Base-by-base conservation (phyloP, 2,113 vertebrate genomes). In the Cinclus cinclus region DNA sequence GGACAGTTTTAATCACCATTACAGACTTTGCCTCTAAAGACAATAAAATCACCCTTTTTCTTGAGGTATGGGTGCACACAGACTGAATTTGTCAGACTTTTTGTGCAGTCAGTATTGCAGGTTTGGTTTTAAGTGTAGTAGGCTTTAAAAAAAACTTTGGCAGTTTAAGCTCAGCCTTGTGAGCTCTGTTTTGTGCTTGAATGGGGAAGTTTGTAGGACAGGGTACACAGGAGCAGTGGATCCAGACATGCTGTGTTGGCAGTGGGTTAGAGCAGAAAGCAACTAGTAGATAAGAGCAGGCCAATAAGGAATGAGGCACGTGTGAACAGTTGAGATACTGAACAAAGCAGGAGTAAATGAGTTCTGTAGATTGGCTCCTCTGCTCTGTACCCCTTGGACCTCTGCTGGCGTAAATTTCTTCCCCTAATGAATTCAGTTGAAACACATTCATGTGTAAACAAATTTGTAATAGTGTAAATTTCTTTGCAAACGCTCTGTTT, bases 281-380 rank as follows among this genome's bases (percentile, higher is more conserved):
- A 79, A 39, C 27, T 47, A 17, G 25, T 31, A 39, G 75, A 67
- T 33, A 5, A 7, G 44, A 68, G 63, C 2, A 10, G 58, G 47
- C 50, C 21, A n/a, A 1, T 63, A 39, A 75, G 18, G 25, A 85
- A 25, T 31, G n/a, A 83, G 39, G 52, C 3, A 2, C 2, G 0
- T 67, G 24, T 59, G 56, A 69, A 41, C 8, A 58, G 56, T 3
- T 58, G 37, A 55, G 39, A 21, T 37, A n/a, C 47, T 55, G 67
- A 79, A 25, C 1, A 3, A 13, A 86, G 67, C 37, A 39, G 46
- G 16, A n/a, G 14, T 35, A 70, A 17, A 28, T 47, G 28, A 21
- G 23, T 85, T 53, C 41, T 50, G 33, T 56, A 16, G 41, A 20
- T 41, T 92, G 37, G 47, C 47, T 81, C 11, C 55, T 92, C 62